phyloP scores from a whole-genome alignment of 2,888 invertebrate genomes.

The Platycheirus albimanus region DNA sequence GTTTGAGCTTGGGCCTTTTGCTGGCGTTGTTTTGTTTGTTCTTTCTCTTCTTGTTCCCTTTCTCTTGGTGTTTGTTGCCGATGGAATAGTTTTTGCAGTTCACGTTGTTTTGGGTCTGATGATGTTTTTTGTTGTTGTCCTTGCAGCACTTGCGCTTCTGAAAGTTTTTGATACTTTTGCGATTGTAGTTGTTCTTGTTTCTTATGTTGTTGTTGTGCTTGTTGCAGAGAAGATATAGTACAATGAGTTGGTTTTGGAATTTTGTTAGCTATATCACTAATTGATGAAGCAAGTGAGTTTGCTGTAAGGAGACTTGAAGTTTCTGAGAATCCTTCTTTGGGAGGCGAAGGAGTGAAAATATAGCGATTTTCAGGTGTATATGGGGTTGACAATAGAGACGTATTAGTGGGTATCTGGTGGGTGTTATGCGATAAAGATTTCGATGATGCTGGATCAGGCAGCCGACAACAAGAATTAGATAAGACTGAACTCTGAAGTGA shows the following conservation, averaged over 20 bases:
- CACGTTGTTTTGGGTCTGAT: no score
- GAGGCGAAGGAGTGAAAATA: slow-evolving; percentile 82
- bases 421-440: slow-evolving; percentile 78
- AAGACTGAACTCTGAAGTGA: no score
- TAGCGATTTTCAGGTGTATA: slow-evolving; percentile 83
- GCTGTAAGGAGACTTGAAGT: slow-evolving; percentile 61
- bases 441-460: slow-evolving; percentile 76
- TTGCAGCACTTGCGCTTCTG: not conserved
- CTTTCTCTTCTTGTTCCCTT: no score
- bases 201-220: not conserved
- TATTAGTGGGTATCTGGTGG: slow-evolving; percentile 79
- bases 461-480: no score
- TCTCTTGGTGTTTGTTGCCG: no score
- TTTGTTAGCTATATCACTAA: slow-evolving; percentile 50
- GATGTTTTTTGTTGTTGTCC: no score
- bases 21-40: no score
- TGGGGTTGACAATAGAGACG: slow-evolving; percentile 81
- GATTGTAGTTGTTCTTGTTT: no score
- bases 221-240: no score
- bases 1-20: no score
- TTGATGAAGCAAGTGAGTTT: slow-evolving; percentile 73
- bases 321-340: slow-evolving; percentile 78
- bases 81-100: no score
- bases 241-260: slow-evolving; percentile 71
- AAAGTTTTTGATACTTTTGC: no score